These are phyloP conservation scores for Pogonocherus hispidulus DNA, from an alignment of 2,888 invertebrate genomes.

Conservation along the genomic window DNA sequence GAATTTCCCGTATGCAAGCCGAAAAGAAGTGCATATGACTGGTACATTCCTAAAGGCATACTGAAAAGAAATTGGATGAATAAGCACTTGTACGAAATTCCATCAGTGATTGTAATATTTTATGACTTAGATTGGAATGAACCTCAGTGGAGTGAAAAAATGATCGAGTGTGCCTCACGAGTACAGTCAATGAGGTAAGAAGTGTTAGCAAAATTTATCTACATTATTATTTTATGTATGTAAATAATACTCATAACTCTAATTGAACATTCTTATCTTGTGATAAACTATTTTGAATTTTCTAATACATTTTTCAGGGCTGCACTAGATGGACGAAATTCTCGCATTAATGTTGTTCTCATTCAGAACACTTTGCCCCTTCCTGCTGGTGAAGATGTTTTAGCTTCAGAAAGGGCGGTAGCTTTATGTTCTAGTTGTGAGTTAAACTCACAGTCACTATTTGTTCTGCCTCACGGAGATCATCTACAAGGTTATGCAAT, in stretches of 20 bases:
- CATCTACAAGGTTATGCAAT: conserved; percentile 82
- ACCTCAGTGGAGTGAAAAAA: conserved; percentile 93
- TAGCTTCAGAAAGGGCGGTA: conserved; percentile 92
- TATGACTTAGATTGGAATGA: conserved; percentile 99
- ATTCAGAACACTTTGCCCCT: conserved; percentile 87
- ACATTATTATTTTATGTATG: no score
- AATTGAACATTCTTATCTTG: no score
- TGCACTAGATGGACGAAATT: conserved; percentile 80
- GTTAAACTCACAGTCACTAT: conserved; percentile 91
- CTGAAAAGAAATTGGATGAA: conserved; percentile 95
- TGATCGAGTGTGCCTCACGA: conserved; percentile 91
- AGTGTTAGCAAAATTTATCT: background rate
- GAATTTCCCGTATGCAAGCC: conserved; percentile 91
- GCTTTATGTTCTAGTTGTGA: conserved; percentile 93
- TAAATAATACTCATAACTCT: no score
- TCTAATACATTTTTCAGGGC: conserved; percentile 70
- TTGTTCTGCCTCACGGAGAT: conserved; percentile 89
- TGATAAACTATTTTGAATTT: no score
- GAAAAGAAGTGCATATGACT: conserved; percentile 92
- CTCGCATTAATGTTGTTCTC: conserved; percentile 88
- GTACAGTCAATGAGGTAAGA: conserved; percentile 82
- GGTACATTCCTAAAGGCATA: conserved; percentile 95
- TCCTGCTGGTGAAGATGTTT: conserved; percentile 84
- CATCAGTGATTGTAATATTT: conserved; percentile 94
- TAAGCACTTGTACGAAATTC: conserved; percentile 91